These are phyloP conservation scores for Eristalinus sepulchralis DNA, from an alignment of 2,888 invertebrate genomes.

Conservation along the genomic window DNA sequence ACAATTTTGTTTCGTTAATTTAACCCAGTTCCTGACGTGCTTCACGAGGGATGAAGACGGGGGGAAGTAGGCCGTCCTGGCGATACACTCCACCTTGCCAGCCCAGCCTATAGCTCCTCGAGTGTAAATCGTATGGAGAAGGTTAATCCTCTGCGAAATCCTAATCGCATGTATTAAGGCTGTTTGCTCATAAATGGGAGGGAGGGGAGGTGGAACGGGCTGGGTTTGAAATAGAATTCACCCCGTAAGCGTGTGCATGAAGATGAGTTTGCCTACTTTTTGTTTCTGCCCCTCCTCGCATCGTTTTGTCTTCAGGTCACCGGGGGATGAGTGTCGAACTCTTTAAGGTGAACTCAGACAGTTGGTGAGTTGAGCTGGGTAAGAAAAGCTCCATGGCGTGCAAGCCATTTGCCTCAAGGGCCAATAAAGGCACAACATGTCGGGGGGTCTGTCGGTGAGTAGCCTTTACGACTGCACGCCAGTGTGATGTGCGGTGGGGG, in stretches of 20 bases:
- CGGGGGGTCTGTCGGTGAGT: background rate
- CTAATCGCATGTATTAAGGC: conserved; percentile 55
- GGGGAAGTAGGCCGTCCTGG: conserved; percentile 2
- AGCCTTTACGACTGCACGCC: background rate
- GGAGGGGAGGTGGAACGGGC: background rate
- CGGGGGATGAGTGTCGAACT: conserved; percentile 6
- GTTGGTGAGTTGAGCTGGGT: conserved; percentile 19
- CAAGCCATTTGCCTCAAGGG: conserved; percentile 31
- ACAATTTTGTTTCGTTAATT: conserved; percentile 64
- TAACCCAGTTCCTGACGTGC: conserved; percentile 44
- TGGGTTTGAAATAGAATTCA: background rate
- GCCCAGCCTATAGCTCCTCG: conserved; percentile 22
- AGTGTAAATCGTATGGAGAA: conserved; percentile 61
- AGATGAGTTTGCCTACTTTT: conserved; percentile 27
- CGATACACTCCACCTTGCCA: conserved; percentile 26
- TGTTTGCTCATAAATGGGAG: conserved; percentile 34
- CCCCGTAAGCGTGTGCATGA: conserved; percentile 1
- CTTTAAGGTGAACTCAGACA: conserved; percentile 6
- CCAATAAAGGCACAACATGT: conserved; percentile 23
- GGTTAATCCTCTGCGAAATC: conserved; percentile 63
- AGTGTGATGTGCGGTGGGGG: background rate
- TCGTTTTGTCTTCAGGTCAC: conserved; percentile 10
- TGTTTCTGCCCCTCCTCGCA: background rate
- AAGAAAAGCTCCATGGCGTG: conserved; percentile 27
- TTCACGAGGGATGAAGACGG: conserved; percentile 24